Conservation (phyloP, 2,797 vertebrate species). For the Melanotaenia parkinsoni region DNA sequence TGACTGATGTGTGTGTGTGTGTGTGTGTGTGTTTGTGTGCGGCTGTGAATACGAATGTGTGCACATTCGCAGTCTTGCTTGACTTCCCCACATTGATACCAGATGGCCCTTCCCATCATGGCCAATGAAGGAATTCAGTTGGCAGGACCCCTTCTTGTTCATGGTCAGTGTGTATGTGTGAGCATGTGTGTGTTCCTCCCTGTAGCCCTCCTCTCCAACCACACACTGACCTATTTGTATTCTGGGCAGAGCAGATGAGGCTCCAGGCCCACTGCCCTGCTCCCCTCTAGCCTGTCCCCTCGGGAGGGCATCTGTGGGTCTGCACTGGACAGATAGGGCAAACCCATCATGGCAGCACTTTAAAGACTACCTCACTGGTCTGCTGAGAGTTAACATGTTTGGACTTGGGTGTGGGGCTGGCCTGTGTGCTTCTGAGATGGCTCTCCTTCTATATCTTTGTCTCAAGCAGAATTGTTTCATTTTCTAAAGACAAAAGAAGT, state of each 20-base stretch:
- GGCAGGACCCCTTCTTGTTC: constrained; percentile 80
- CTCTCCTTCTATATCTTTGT: constrained; percentile 56
- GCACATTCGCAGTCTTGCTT: constrained; percentile 66
- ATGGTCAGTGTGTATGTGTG: constrained; percentile 71
- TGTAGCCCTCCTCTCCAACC: constrained; percentile 76
- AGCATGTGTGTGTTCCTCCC: constrained; percentile 49
- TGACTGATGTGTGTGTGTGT: constrained; percentile 33
- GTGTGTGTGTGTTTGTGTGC: constrained; percentile 29
- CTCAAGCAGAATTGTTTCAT: constrained; percentile 27
- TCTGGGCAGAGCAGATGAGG: constrained; percentile 87
- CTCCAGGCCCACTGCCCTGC: constrained; percentile 80
- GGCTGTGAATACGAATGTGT: constrained; percentile 42
- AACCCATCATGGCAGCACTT: constrained; percentile 78
- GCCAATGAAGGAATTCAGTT: constrained; percentile 86
- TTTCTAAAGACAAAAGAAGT: constrained; percentile 43
- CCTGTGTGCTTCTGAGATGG: constrained; percentile 46
- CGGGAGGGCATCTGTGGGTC: constrained; percentile 81
- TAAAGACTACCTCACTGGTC: constrained; percentile 78
- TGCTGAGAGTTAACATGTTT: constrained; percentile 63
- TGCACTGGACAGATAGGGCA: constrained; percentile 79
- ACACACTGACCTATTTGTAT: constrained; percentile 88
- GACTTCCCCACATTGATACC: constrained; percentile 84
- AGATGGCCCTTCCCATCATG: constrained; percentile 86
- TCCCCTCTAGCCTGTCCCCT: constrained; percentile 78
- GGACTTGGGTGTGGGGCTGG: constrained; percentile 52